Percentiles rank a stretch among this genome's conserved stretches.
Conservation (phyloP, 2,888 invertebrate species). For the Sturmia bella region DNA sequence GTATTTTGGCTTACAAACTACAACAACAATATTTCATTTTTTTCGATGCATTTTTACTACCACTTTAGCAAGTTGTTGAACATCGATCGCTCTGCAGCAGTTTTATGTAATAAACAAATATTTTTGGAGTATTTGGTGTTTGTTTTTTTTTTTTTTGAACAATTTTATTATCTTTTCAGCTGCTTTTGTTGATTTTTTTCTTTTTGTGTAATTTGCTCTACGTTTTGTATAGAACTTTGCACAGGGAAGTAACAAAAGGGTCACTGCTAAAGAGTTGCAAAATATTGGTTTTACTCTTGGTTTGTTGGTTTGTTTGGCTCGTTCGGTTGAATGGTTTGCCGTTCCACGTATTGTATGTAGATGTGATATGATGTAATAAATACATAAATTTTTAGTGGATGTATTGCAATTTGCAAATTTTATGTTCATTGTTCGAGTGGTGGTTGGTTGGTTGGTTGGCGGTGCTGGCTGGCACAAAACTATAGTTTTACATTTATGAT, state of each 20-base stretch:
- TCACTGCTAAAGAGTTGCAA: constrained; percentile 58
- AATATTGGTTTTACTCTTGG: constrained; percentile 47
- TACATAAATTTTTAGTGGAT: constrained; percentile 63
- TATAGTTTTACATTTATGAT: constrained; percentile 55
- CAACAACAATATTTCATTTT: constrained; percentile 32
- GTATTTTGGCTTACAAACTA: constrained; percentile 43
- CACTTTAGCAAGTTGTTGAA: constrained; percentile 44
- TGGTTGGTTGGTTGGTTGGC: neutral
- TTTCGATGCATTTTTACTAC: constrained; percentile 33
- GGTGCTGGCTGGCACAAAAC: constrained; percentile 16
- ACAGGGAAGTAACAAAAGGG: constrained; percentile 36
- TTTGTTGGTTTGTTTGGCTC: constrained; percentile 29
- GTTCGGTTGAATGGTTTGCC: constrained; percentile 55
- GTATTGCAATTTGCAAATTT: constrained; percentile 63
- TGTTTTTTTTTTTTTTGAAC: constrained; percentile 9
- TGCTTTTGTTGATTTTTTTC: constrained; percentile 13
- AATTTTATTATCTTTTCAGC: constrained; percentile 54
- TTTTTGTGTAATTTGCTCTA: too few species aligned
- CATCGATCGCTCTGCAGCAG: constrained; percentile 46
- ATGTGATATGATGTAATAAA: constrained; percentile 62
- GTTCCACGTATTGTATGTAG: constrained; percentile 63
- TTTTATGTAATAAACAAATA: constrained; percentile 31
- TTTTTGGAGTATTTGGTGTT: constrained; percentile 20
- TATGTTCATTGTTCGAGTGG: constrained; percentile 52
- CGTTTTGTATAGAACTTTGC: constrained; percentile 17